These are phyloP conservation scores for Drosophila bifasciata DNA, from an alignment of 1,140 invertebrate species.

Conservation along the genomic window DNA sequence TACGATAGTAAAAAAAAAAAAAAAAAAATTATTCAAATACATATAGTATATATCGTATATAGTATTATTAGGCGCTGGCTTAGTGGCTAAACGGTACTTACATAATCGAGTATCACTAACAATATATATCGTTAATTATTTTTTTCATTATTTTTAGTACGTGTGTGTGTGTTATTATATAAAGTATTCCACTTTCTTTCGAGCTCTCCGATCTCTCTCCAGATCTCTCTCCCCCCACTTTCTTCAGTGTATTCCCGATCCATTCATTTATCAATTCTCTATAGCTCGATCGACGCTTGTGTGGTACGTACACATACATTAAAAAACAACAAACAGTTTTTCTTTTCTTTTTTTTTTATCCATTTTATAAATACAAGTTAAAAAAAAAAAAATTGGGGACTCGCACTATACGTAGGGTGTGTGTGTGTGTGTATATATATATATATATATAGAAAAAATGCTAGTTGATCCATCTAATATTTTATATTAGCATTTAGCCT, in stretches of 20 bases:
- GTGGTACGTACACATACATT: too few relatives aligned
- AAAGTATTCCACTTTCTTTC: too few relatives aligned
- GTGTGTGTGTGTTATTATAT: conserved; percentile 32
- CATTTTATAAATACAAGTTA: conserved; percentile 62
- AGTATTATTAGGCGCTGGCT: conserved; percentile 52
- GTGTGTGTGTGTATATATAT: conserved; percentile 37
- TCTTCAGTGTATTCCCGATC: too few relatives aligned
- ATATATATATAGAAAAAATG: conserved; percentile 69
- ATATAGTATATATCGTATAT: not conserved
- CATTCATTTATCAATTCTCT: conserved; percentile 57
- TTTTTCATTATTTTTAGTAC: conserved; percentile 21
- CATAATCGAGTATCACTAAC: conserved; percentile 76
- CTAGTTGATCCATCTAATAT: conserved; percentile 78
- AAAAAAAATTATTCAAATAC: conserved; percentile 26
- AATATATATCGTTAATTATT: conserved; percentile 72
- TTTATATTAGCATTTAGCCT: conserved; percentile 70
- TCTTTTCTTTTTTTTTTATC: too few relatives aligned
- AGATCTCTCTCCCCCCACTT: too few relatives aligned
- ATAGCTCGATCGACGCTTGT: conserved; percentile 57
- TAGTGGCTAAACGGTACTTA: conserved; percentile 60
- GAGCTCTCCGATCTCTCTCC: too few relatives aligned
- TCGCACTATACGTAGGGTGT: conserved; percentile 30
- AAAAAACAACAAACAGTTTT: conserved; percentile 71
- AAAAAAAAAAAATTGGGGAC: conserved; percentile 51
- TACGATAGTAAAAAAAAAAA: conserved; percentile 44